Evolutionary conservation across 2,113 vertebrate species (phyloP), one percentile per base, ranked within the genome.

Genomic region (Cynopterus brachyotis): DNA sequence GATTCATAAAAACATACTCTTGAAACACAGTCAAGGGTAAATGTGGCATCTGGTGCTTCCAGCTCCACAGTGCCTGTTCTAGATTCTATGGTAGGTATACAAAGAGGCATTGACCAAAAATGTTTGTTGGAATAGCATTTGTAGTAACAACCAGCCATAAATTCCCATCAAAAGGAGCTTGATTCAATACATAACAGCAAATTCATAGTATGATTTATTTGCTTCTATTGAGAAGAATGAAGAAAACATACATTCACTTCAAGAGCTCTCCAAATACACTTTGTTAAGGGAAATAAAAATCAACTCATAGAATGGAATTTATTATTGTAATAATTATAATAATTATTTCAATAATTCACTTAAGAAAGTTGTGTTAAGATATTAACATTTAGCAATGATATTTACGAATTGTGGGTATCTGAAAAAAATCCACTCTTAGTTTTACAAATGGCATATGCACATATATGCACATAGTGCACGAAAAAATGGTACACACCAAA

Each of bases 231-330:
- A 83, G 30, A 87, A 64, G 45, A 40, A 76, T 37, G 5, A 28
- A 91, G 67, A 83, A 83, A 60, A 94, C 47, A 19, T 1, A 47
- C 40, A 55, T n/a, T 73, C 73, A 81, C 37, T 84, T 73, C 53
- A 53, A 40, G 95, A 45, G 79, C 69, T 60, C 13, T 93, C 55
- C 42, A 84, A 90, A 66, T 66, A 93, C 3, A 22, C 16, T 47
- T 96, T 40, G 13, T 83, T 78, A 40, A 79, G 15, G 32, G 28
- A 93, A 94, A 60, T n/a, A 70, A 75, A 95, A 81, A 86, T 32
- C 10, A 85, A 42, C 16, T 62, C 40, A 75, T 92, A 78, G 70
- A 80, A 57, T n/a, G 22, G 45, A 89, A 45, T 73, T 90, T 73
- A 82, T 35, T 30, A 32, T 13, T 70, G 64, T 81, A 45, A 59